These are phyloP conservation scores for Neotoma lepida DNA, from an alignment of 2,113 vertebrate species.

Conservation along the genomic window DNA sequence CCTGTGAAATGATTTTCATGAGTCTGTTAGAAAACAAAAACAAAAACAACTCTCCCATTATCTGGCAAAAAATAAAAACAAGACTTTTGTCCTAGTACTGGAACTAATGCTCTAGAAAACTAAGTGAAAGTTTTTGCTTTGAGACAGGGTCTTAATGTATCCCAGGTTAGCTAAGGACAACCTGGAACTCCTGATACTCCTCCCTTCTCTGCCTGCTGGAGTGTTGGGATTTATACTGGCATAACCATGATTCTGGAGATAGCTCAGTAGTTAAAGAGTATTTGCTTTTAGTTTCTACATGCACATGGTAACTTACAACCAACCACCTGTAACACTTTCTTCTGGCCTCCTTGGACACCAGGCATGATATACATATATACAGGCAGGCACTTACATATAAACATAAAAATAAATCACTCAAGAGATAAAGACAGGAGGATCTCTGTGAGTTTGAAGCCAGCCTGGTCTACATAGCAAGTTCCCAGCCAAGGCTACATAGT, in stretches of 20 bases:
- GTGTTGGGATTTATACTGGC: background rate
- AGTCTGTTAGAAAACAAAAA: background rate
- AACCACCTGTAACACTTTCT: background rate
- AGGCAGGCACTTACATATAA: background rate
- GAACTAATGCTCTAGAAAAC: background rate
- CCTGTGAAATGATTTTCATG: background rate
- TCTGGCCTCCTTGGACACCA: background rate
- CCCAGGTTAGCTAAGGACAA: background rate
- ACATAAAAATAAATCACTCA: background rate
- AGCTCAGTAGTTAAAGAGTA: background rate
- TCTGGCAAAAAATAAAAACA: background rate
- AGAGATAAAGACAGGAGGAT: too few species aligned
- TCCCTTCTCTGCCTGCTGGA: background rate
- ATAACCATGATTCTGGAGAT: background rate
- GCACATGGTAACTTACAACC: background rate
- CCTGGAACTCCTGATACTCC: background rate
- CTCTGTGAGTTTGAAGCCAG: too few species aligned
- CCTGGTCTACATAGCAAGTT: too few species aligned
- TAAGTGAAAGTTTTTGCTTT: background rate
- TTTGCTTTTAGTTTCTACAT: background rate
- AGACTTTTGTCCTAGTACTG: background rate
- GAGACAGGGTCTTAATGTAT: background rate
- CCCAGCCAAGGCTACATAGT: too few species aligned
- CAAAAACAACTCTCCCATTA: background rate
- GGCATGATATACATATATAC: background rate